These are phyloP conservation scores for Bombus soroeensis DNA, from an alignment of 1,140 invertebrate genomes.

Conservation along the genomic window DNA sequence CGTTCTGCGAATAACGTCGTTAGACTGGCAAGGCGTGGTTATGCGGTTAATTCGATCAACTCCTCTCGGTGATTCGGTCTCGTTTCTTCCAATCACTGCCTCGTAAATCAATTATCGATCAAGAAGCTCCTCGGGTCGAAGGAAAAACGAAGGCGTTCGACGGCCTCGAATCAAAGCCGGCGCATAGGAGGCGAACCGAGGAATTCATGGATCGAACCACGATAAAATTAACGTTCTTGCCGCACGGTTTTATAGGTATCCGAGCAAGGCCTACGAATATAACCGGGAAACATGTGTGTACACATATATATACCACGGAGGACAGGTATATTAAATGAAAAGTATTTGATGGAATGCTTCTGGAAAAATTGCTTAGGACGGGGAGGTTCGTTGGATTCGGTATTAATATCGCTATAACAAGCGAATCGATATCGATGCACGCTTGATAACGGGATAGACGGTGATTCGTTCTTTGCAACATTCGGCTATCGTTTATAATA, in stretches of 20 bases:
- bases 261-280: constrained; percentile 25
- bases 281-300: neutral
- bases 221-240: constrained; percentile 55
- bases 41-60: constrained; percentile 29
- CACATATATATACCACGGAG: neutral
- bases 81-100: constrained; percentile 51
- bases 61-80: neutral
- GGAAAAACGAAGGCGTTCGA: constrained; percentile 21
- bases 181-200: neutral
- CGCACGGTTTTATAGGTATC: constrained; percentile 6
- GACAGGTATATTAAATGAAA: neutral
- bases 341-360: neutral
- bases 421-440: neutral
- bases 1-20: constrained; percentile 14
- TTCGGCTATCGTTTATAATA: neutral
- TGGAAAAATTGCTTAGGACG: neutral
- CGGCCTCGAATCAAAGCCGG: too few species aligned
- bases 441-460: neutral
- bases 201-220: constrained; percentile 36
- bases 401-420: neutral
- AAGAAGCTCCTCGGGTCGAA: neutral
- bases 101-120: constrained; percentile 59
- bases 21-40: neutral
- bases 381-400: neutral
- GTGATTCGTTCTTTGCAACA: neutral